These are phyloP conservation scores for Planococcus citri DNA, from an alignment of 1,140 invertebrate species.

Conservation along the genomic window DNA sequence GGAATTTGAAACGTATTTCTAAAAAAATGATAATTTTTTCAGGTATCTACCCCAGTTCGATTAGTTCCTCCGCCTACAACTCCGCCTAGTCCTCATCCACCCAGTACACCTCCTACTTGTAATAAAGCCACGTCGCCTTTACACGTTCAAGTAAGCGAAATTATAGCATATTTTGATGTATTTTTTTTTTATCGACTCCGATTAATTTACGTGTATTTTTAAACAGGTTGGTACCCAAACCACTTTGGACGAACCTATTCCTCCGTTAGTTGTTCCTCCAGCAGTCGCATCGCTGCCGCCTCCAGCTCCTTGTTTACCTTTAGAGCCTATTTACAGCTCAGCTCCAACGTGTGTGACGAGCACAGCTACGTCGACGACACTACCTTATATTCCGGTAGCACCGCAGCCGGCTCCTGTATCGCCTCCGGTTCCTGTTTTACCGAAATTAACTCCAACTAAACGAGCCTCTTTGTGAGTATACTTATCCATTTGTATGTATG, in stretches of 20 bases:
- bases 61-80: constrained; percentile 27
- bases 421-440: constrained; percentile 25
- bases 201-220: too few species aligned
- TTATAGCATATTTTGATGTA: constrained; percentile 14
- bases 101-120: constrained; percentile 24
- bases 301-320: not conserved
- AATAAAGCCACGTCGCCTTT: constrained; percentile 28
- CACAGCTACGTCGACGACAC: not conserved
- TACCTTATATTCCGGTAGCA: not conserved
- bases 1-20: too few species aligned
- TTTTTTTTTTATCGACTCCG: not conserved
- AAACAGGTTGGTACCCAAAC: constrained; percentile 28
- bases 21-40: constrained; percentile 5
- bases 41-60: constrained; percentile 29
- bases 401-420: not conserved
- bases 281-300: not conserved
- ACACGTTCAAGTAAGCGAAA: constrained; percentile 28
- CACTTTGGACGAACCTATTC: constrained; percentile 23
- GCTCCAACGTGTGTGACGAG: too few species aligned
- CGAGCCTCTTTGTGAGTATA: constrained; percentile 27
- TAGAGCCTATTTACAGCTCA: not conserved
- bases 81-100: constrained; percentile 22
- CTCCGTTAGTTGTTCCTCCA: not conserved
- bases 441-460: constrained; percentile 24
- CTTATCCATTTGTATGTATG: not conserved